phyloP scores from a whole-genome alignment of 2,797 vertebrate species.

The Odontamblyopus rebecca region DNA sequence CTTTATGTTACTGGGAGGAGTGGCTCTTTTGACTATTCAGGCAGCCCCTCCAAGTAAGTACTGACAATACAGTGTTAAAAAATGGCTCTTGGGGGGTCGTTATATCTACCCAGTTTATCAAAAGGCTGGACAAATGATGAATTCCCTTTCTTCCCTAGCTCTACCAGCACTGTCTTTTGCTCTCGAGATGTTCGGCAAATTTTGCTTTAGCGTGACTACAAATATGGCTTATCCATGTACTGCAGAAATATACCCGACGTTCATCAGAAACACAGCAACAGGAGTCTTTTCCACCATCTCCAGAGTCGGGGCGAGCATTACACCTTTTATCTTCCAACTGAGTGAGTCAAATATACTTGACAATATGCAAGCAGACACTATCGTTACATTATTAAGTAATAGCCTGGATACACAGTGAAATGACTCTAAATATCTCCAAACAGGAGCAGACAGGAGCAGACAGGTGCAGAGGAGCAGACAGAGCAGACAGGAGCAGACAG shows the following conservation, averaged over 20 bases:
- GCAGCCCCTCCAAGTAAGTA: constrained; percentile 82
- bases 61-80: not conserved
- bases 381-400: too few relatives aligned
- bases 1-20: constrained; percentile 76
- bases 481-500: too few relatives aligned
- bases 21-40: constrained; percentile 80
- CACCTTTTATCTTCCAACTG: constrained; percentile 83
- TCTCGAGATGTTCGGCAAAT: constrained; percentile 87
- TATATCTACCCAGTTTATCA: too few relatives aligned
- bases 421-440: too few relatives aligned
- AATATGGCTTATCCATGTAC: constrained; percentile 83
- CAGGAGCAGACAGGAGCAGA: too few relatives aligned
- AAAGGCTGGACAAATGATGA: too few relatives aligned
- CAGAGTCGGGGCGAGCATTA: constrained; percentile 80
- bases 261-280: constrained; percentile 86
- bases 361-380: too few relatives aligned
- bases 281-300: constrained; percentile 82
- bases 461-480: too few relatives aligned
- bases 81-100: not conserved
- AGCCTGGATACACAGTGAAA: too few relatives aligned
- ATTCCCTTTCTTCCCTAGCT: constrained; percentile 52
- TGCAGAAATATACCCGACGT: constrained; percentile 86
- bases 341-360: constrained; percentile 53
- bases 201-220: constrained; percentile 74
- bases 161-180: constrained; percentile 60